Conservation (phyloP, 2,888 invertebrate species). For the Drosophila barbarae region DNA sequence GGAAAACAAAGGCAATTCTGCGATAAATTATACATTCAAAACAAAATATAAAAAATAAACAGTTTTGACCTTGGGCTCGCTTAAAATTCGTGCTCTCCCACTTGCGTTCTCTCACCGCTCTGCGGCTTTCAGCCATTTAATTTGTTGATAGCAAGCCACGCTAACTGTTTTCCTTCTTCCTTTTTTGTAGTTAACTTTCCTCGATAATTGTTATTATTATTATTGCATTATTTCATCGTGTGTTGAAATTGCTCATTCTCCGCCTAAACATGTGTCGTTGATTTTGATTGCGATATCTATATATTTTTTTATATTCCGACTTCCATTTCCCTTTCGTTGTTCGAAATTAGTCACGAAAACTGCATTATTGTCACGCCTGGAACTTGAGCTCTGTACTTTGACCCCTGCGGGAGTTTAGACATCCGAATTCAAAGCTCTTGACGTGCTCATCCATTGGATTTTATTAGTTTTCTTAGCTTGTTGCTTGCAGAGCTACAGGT, state of each 20-base stretch:
- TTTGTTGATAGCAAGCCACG: constrained; percentile 60
- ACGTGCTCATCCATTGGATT: constrained; percentile 50
- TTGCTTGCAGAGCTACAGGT: constrained; percentile 19
- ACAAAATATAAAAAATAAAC: constrained; percentile 80
- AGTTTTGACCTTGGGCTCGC: constrained; percentile 78
- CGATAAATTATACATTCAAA: constrained; percentile 77
- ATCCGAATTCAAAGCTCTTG: constrained; percentile 37
- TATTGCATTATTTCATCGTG: constrained; percentile 58
- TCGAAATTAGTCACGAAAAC: constrained; percentile 23
- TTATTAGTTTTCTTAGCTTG: constrained; percentile 14
- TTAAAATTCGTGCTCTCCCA: constrained; percentile 38
- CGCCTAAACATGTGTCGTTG: constrained; percentile 22
- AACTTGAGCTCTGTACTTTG: constrained; percentile 45
- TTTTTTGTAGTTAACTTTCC: constrained; percentile 34
- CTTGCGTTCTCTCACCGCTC: constrained; percentile 14
- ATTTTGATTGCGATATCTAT: constrained; percentile 16
- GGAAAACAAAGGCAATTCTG: constrained; percentile 70
- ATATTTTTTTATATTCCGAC: constrained; percentile 2
- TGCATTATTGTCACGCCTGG: constrained; percentile 46
- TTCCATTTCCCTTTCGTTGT: constrained; percentile 23
- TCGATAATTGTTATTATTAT: constrained; percentile 47
- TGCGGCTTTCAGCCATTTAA: constrained; percentile 26
- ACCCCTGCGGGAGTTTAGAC: constrained; percentile 7
- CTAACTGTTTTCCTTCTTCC: constrained; percentile 42
- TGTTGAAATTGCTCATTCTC: constrained; percentile 50